Base-by-base conservation (phyloP, 1,140 invertebrate genomes). In the Caenorhabditis brenneri region DNA sequence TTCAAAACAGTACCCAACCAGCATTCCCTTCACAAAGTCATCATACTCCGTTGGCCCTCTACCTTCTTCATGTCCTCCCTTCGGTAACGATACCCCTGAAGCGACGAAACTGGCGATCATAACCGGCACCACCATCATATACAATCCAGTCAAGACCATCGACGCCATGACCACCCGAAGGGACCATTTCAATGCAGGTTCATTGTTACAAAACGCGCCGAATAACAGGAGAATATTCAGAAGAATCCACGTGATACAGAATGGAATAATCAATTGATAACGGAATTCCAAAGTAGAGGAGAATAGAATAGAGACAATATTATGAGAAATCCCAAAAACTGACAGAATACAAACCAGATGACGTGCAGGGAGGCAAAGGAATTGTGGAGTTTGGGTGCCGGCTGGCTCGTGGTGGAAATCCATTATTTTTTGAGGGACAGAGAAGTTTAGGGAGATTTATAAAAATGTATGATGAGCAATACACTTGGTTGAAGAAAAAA, bases 341-440 rank as follows among this genome's bases (percentile, higher is more conserved):
- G 58, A 65, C 4, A 65, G 58, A 65, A 65, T 65, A 65, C 58
- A 65, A 33, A 65, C 58, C 6, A 36, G 33, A 65, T 36, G 29
- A 19, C 58, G 58, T 65, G 33, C 58, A n/a, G 58, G 58, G 33
- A 65, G 19, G n/a, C 58, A 65, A 33, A 29, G 36, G 29, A 65
- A 65, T 36, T 33, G 6, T 7, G 58, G 58, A 4, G 58, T 65
- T 22, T 16, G 6, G 4, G 58, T 65, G 9, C 58, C 58, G 2
- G 58, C 58, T n/a, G 58, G 58, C n/a, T 65, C 58, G 5, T 31
- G 58, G n/a, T 65, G 58, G 19, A 19, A 65, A 36, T 65, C 58
- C 58, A 65, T 65, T 65, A 0, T 33, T 65, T 0, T 15, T 33
- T 36, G 29, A 27, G 58, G 27, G 27, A 58, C 7, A 5, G 24